Evolutionary conservation across 2,797 vertebrate species (phyloP).

Genomic region (Hydrolagus colliei): DNA sequence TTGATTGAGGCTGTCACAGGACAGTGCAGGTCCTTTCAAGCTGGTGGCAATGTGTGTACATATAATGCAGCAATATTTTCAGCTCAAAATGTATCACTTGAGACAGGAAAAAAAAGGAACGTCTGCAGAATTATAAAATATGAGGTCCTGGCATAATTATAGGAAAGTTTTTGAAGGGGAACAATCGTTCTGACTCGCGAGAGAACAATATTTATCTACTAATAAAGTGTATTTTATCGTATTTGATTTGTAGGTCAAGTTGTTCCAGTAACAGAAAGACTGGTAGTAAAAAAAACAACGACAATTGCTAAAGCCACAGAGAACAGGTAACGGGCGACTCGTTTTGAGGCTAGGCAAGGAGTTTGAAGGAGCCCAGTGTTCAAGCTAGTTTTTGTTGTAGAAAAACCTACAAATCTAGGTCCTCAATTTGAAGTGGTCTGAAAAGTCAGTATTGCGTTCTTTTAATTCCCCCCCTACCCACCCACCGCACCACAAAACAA

Average conservation of each 20-base stretch:
- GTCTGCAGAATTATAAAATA: neutral
- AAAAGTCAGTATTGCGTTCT: neutral
- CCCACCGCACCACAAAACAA: neutral
- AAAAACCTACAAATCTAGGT: neutral
- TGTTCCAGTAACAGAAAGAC: slow-evolving; percentile 12
- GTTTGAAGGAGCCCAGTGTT: neutral
- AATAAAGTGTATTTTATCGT: slow-evolving; percentile 10
- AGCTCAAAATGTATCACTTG: neutral
- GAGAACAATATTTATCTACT: slow-evolving; percentile 22
- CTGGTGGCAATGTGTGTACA: too few species aligned
- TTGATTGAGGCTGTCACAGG: too few species aligned
- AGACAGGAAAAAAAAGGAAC: neutral
- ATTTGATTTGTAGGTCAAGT: neutral
- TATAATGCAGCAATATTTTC: too few species aligned
- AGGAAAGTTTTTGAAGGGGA: slow-evolving; percentile 1
- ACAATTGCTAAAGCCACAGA: neutral
- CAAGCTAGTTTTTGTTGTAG: neutral
- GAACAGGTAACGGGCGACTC: neutral
- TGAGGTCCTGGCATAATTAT: slow-evolving; percentile 1
- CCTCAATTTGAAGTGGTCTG: neutral
- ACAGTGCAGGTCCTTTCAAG: too few species aligned
- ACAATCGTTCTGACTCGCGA: slow-evolving; percentile 4
- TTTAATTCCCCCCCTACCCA: neutral
- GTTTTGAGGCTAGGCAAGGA: neutral
- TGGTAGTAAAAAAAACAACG: neutral